phyloP scores from a whole-genome alignment of 1,140 invertebrate species.

The Caenorhabditis remanei region DNA sequence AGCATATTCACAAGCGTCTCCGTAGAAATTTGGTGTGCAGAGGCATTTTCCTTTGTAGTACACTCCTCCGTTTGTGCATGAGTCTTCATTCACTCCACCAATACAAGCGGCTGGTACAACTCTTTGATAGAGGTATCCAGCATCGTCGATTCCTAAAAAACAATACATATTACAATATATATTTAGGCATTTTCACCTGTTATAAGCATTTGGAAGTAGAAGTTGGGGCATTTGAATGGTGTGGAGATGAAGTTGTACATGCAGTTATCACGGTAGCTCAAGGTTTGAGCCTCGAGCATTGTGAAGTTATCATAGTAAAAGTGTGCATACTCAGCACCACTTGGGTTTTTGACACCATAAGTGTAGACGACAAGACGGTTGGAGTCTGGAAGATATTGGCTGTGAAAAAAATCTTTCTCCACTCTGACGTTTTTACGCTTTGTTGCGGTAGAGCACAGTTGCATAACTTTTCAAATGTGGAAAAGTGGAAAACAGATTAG shows the following conservation, averaged over 20 bases:
- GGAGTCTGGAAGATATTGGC: conserved; percentile 35
- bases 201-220: conserved; percentile 53
- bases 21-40: conserved; percentile 63
- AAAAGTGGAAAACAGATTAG: not conserved
- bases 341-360: not conserved
- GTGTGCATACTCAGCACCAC: conserved; percentile 62
- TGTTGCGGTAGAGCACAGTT: too few relatives aligned
- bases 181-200: conserved; percentile 25
- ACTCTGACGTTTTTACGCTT: not conserved
- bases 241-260: conserved; percentile 62
- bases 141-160: conserved; percentile 58
- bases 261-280: conserved; percentile 42
- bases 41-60: conserved; percentile 62
- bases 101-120: conserved; percentile 57
- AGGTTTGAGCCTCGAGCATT: conserved; percentile 45
- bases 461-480: too few relatives aligned
- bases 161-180: not conserved
- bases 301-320: conserved; percentile 62
- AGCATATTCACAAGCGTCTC: conserved; percentile 57
- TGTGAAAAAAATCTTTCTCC: too few relatives aligned
- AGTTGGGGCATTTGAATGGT: conserved; percentile 55
- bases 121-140: conserved; percentile 61
- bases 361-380: conserved; percentile 62
- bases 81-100: conserved; percentile 15
- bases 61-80: conserved; percentile 62